Percentiles rank a stretch among this genome's conserved stretches.
Evolutionary conservation across 2,113 vertebrate species (phyloP).

Genomic region (Protobothrops flavoviridis): DNA sequence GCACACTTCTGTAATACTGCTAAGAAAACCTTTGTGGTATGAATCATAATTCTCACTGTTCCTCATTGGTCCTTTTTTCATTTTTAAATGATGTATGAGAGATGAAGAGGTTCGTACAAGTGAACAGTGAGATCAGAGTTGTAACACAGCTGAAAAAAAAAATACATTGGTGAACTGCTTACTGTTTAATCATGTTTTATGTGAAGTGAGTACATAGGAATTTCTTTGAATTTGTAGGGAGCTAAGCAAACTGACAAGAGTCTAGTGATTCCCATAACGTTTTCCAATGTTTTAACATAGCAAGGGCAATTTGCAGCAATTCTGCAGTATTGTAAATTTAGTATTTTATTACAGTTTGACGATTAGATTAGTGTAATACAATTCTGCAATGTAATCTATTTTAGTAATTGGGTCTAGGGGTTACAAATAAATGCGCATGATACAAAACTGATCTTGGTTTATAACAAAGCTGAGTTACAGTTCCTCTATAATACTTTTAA

Average conservation of each 20-base stretch:
- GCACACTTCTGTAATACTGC: not conserved
- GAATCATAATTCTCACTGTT: not conserved
- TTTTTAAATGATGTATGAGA: not conserved
- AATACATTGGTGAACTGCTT: not conserved
- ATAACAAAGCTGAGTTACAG: not conserved
- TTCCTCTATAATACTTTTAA: not conserved
- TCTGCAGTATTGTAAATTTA: not conserved
- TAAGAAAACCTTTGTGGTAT: not conserved
- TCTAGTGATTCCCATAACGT: not conserved
- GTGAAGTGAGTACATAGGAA: not conserved
- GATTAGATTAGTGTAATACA: not conserved
- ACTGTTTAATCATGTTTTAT: not conserved
- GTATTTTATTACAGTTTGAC: not conserved
- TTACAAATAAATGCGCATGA: not conserved
- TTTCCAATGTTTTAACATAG: not conserved
- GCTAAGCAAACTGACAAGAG: not conserved
- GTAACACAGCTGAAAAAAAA: not conserved
- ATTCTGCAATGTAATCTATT: not conserved
- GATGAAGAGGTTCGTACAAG: not conserved
- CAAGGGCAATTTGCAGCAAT: not conserved
- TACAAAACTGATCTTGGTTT: not conserved
- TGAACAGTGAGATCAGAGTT: not conserved
- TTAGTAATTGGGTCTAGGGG: not conserved
- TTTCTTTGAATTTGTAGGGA: not conserved
- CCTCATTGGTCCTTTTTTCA: not conserved